Evolutionary conservation across 2,888 invertebrate species (phyloP).

Genomic region (Eilema depressum): DNA sequence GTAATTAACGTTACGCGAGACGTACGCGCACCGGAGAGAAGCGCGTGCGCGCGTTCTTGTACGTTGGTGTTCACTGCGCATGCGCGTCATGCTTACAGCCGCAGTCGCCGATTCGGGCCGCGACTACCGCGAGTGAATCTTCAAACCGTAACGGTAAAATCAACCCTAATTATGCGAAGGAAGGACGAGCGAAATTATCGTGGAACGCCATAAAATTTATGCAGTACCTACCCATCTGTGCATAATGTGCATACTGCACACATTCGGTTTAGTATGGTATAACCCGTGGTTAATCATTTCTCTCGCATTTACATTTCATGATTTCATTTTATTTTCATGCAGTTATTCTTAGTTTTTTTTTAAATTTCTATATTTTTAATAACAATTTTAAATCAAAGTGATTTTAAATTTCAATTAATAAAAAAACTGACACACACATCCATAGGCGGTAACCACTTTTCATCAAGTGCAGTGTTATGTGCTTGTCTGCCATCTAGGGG

Average conservation of each 20-base stretch:
- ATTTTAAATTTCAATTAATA: too few relatives aligned
- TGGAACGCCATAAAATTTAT: constrained; percentile 12
- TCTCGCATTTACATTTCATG: not conserved
- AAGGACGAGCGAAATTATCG: constrained; percentile 37
- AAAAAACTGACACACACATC: too few relatives aligned
- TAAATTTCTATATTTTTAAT: too few relatives aligned
- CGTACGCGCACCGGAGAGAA: constrained; percentile 15
- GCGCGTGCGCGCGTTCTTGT: constrained; percentile 46
- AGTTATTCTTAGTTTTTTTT: not conserved
- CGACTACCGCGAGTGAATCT: constrained; percentile 45
- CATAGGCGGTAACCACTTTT: too few relatives aligned
- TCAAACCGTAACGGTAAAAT: constrained; percentile 54
- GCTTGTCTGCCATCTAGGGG: too few relatives aligned
- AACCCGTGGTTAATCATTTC: not conserved
- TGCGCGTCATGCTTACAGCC: constrained; percentile 28
- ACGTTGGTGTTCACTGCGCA: constrained; percentile 48
- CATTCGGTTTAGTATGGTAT: not conserved
- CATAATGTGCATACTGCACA: too few relatives aligned
- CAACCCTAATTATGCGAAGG: constrained; percentile 50
- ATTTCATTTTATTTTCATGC: not conserved
- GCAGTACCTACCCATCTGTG: not conserved
- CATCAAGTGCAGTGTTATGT: too few relatives aligned
- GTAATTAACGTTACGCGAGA: constrained; percentile 26
- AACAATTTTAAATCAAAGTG: too few relatives aligned
- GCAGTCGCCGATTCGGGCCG: constrained; percentile 49